Base-by-base conservation (phyloP, 2,888 invertebrate genomes). In the Xestia xanthographa region DNA sequence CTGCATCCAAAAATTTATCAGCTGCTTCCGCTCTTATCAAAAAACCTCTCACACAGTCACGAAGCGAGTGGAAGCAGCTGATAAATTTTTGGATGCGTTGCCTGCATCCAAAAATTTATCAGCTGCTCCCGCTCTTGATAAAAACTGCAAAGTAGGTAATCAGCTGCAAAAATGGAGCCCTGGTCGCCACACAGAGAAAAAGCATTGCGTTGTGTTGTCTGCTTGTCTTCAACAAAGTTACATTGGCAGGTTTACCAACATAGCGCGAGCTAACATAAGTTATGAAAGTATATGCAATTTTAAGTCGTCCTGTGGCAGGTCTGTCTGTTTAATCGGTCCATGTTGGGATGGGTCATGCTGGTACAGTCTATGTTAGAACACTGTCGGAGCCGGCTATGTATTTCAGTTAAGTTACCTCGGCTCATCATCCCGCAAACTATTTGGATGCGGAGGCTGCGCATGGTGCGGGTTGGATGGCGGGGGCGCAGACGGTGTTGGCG, bases 391-490 rank as follows among this genome's bases (percentile, higher is more conserved):
- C 12, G 53, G 26, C 14, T 56, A n/a, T 53, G 26, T 41, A n/a
- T 72, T n/a, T 41, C 8, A 71, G 12, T 72, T n/a, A 22, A 5
- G 5, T n/a, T 90, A 96, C 96, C 96, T 96, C 12, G 95, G 94
- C 29, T 92, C 89, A 79, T 96, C 96, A 78, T 96, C 96, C 72
- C 94, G 90, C 83, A 97, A 91, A 86, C 96, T 95, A 87, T 97
- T 97, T 5, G 96, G 95, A 78, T 96, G 95, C 4, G 94, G 92
- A 17, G 93, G 92, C 11, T 92, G 91, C 11, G 91, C 88, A 56
- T 92, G 92, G 73, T 93, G 92, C 11, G 62, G 0, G 53, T 29
- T 12, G 45, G 77, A 5, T 0, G 69, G 60, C 22, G 76, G n/a
- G 5, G 88, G 85, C 58, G 91, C 77, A 17, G 93, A 88, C 0